phyloP scores from a whole-genome alignment of 2,113 vertebrate species.

The Ophthalmolycus amberensis region DNA sequence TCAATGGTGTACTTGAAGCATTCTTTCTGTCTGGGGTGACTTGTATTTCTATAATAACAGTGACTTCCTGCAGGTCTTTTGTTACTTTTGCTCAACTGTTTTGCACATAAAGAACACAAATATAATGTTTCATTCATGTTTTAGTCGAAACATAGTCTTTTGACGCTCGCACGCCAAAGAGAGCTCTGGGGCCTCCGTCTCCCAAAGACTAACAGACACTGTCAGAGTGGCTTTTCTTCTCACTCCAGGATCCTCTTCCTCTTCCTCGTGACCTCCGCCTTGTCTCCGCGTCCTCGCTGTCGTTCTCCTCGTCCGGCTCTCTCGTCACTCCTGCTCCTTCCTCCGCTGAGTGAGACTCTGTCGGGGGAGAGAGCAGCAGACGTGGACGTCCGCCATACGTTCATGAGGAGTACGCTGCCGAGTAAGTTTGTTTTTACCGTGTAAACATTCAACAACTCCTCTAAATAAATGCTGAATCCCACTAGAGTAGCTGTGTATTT shows the following conservation, averaged over 20 bases:
- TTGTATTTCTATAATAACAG: neutral
- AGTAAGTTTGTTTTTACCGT: slow-evolving; percentile 49
- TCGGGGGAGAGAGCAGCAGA: slow-evolving; percentile 19
- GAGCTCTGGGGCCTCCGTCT: slow-evolving; percentile 41
- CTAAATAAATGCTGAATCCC: slow-evolving; percentile 32
- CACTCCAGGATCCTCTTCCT: slow-evolving; percentile 12
- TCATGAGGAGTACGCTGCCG: slow-evolving; percentile 16
- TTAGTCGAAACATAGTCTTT: neutral
- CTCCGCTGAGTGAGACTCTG: slow-evolving; percentile 42
- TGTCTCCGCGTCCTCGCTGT: slow-evolving; percentile 5
- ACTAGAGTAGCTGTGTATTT: neutral
- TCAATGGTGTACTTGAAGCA: neutral
- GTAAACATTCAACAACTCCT: slow-evolving; percentile 47
- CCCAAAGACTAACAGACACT: slow-evolving; percentile 32
- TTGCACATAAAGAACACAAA: neutral
- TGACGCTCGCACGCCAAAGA: slow-evolving; percentile 15
- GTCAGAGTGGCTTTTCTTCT: slow-evolving; percentile 39
- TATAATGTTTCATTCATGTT: neutral
- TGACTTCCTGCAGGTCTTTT: neutral
- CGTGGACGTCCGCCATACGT: slow-evolving; percentile 18
- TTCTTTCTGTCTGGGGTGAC: neutral
- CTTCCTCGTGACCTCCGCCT: slow-evolving; percentile 29
- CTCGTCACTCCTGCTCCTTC: slow-evolving; percentile 52
- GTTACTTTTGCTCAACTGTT: neutral
- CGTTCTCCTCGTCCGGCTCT: slow-evolving; percentile 26